These are phyloP conservation scores for Papilio glaucus DNA, from an alignment of 1,140 invertebrate genomes.

Conservation along the genomic window DNA sequence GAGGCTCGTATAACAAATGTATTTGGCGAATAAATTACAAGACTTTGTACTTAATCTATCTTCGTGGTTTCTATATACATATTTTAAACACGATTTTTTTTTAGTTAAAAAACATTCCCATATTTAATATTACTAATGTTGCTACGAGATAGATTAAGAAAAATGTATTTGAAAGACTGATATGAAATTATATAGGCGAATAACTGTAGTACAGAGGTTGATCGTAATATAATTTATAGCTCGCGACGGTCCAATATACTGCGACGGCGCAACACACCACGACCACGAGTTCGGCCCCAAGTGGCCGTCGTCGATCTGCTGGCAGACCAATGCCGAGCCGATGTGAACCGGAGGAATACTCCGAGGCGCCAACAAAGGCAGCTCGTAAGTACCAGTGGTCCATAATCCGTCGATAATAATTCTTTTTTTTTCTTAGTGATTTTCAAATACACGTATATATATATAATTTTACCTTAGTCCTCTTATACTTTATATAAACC, in stretches of 20 bases:
- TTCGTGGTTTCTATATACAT: background rate
- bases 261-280: conserved; percentile 67
- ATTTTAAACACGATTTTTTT: background rate
- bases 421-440: no score
- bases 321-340: conserved; percentile 66
- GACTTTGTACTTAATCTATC: background rate
- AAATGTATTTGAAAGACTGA: no score
- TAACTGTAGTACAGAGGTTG: background rate
- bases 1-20: background rate
- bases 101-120: no score
- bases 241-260: conserved; percentile 69
- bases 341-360: conserved; percentile 70
- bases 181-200: no score
- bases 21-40: background rate
- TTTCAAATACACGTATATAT: no score
- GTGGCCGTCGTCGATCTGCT: conserved; percentile 67
- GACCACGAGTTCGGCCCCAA: conserved; percentile 68
- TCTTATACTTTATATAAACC: no score
- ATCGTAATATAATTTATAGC: conserved; percentile 38
- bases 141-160: conserved; percentile 29
- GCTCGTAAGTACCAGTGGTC: conserved; percentile 54
- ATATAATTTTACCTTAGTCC: no score
- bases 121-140: no score
- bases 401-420: no score
- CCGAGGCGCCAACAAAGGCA: conserved; percentile 63